Evolutionary conservation across 1,140 invertebrate genomes (phyloP).

Genomic region (Bombus vancouverensis): DNA sequence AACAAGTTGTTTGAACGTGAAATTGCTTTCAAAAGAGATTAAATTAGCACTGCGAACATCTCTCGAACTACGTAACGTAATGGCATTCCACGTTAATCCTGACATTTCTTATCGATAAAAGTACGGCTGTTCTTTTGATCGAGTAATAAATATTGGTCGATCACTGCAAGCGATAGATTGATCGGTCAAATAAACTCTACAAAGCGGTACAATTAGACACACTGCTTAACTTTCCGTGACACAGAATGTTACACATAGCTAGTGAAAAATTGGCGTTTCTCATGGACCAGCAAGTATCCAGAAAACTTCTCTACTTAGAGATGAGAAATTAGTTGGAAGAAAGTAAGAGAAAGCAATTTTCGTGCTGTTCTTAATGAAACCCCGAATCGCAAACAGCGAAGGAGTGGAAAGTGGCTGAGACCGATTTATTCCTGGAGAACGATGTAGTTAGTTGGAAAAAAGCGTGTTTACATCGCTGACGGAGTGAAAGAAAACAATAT

Average conservation of each 20-base stretch:
- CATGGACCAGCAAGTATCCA: too few relatives aligned
- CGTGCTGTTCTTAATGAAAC: neutral
- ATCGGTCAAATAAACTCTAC: neutral
- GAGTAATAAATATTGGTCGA: too few relatives aligned
- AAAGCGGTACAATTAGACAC: neutral
- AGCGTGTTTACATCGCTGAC: neutral
- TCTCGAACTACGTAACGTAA: neutral
- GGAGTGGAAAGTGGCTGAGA: neutral
- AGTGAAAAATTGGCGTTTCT: neutral
- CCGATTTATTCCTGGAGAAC: neutral
- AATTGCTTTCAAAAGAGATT: conserved; percentile 6
- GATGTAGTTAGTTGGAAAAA: neutral
- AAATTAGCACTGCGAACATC: neutral
- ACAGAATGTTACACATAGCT: neutral
- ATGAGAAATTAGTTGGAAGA: neutral
- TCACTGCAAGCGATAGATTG: too few relatives aligned
- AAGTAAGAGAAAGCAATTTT: neutral
- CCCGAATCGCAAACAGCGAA: neutral
- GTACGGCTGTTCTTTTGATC: neutral
- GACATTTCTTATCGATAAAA: neutral
- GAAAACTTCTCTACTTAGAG: neutral
- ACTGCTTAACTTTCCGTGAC: neutral
- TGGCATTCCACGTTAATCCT: too few relatives aligned
- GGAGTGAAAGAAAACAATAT: neutral
- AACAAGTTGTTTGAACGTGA: neutral